Base-by-base conservation (phyloP, 2,113 vertebrate genomes). In the Calcarius ornatus region DNA sequence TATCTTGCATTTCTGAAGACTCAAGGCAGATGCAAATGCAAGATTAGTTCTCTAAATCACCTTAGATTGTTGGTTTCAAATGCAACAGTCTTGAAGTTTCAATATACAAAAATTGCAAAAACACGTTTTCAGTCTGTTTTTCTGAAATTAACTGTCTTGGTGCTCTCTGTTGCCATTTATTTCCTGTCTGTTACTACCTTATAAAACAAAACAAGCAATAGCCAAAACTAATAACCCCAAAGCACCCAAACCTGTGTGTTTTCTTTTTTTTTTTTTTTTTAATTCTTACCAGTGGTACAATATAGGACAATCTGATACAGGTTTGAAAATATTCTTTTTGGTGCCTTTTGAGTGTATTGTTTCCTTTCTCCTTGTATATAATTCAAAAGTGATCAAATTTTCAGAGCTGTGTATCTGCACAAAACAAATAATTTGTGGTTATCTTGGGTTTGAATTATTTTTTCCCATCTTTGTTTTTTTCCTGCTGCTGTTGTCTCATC, bases 341-440 rank as follows among this genome's bases (percentile, higher is more conserved):
- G 10, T 90, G 35, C 57, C 28, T 77, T 92, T 60, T 59, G 63
- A 76, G 53, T 90, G 30, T 86, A 7, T 76, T 89, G 31, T 88
- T 92, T 95, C 14, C 45, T 86, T 90, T 24, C 30, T 86, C 33
- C 50, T 77, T 82, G 59, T 45, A 12, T 88, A 57, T 82, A 88
- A 77, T 70, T 94, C 30, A 92, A 5, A 92, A 83, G 21, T 33
- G 48, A 57, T 92, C 51, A 53, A 50, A 53, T 90, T 50, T 73
- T n/a, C 38, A 59, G 59, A 92, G 14, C 30, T 80, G 24, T 88
- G 77, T 77, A 73, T 95, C 90, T 82, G 45, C 24, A 61, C 50
- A 80, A 82, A 94, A 73, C 76, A 91, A 95, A 45, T 72, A 85
- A 77, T 81, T 82, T 92, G 88, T 92, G 79, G 88, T 94, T 95